A percentile compares a stretch with the other conserved stretches of the same genome.
Conservation (phyloP, 2,888 invertebrate genomes). For the Cephonodes hylas region DNA sequence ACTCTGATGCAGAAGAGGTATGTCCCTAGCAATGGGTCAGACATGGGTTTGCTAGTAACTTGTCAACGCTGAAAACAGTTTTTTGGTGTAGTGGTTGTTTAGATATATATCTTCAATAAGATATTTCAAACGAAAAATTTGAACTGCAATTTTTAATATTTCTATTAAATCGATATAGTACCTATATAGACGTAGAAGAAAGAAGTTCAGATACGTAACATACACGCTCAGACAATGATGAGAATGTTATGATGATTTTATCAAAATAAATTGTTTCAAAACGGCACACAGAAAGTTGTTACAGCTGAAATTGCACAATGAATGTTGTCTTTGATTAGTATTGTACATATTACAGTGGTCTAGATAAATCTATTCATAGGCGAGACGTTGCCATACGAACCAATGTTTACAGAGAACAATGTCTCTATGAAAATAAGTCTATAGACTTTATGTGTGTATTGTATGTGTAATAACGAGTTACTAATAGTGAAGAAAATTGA, state of each 20-base stretch:
- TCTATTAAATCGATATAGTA: not conserved
- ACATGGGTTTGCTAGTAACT: no score
- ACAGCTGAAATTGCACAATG: not conserved
- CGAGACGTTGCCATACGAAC: not conserved
- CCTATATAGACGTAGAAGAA: not conserved
- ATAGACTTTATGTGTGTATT: no score
- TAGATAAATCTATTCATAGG: not conserved
- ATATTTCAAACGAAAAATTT: no score
- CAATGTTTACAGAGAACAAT: not conserved
- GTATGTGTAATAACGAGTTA: no score
- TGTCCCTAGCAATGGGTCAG: no score
- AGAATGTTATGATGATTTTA: not conserved
- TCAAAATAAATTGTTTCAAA: constrained; percentile 4
- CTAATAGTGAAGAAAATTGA: no score
- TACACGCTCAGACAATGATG: not conserved
- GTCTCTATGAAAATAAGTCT: no score
- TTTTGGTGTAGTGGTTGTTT: no score
- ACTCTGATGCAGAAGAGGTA: no score
- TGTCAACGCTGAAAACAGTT: no score
- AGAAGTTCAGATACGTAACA: not conserved
- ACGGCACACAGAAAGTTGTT: not conserved
- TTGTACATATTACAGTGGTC: not conserved
- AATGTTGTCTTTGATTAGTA: not conserved
- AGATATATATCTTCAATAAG: no score
- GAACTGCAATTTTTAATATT: no score